These are phyloP conservation scores for Chloroceryle amazona DNA, from an alignment of 2,797 vertebrate genomes.

Conservation along the genomic window DNA sequence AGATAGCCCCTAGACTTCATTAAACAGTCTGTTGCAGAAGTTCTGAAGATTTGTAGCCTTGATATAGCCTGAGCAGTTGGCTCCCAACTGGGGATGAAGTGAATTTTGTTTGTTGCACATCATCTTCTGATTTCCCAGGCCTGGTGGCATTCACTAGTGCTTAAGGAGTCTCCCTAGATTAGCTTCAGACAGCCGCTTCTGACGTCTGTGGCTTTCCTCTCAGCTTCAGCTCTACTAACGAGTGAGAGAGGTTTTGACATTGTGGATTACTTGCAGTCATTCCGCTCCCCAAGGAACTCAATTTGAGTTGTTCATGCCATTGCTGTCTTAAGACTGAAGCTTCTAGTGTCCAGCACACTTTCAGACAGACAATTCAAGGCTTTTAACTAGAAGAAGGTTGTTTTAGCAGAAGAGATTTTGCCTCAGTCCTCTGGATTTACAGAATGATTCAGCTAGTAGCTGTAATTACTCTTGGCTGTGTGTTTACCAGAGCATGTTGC, in stretches of 20 bases:
- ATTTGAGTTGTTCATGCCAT: neutral
- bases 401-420: neutral
- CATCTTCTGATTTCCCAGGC: neutral
- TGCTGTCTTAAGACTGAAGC: neutral
- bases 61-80: neutral
- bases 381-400: neutral
- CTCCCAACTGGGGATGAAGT: neutral
- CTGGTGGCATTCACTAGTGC: neutral
- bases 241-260: neutral
- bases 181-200: neutral
- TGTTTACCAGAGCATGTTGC: neutral
- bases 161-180: neutral
- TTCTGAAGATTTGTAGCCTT: neutral
- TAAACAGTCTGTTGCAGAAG: neutral
- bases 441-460: neutral
- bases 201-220: neutral
- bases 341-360: neutral
- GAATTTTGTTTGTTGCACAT: neutral
- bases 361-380: neutral
- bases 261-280: constrained; percentile 9
- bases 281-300: neutral
- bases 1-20: neutral
- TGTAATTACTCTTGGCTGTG: neutral
- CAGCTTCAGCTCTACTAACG: neutral
- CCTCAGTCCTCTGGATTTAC: neutral